Base-by-base conservation (phyloP, 2,797 vertebrate genomes). In the Paratrypauchen microcephalus region DNA sequence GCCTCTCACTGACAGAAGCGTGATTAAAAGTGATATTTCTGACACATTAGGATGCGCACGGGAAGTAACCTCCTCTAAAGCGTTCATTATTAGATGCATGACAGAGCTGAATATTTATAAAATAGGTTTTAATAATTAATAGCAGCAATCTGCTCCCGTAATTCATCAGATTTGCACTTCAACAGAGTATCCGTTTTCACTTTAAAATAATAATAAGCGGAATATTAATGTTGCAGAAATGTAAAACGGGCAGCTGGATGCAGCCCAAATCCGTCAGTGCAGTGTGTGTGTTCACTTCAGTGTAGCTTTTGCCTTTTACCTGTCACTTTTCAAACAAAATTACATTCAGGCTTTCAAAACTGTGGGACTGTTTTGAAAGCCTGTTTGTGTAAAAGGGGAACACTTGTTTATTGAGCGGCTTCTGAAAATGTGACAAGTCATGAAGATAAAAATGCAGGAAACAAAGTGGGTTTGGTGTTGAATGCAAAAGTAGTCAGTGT, bases 81-180 rank as follows among this genome's bases (percentile, higher is more conserved):
- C 92, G 91, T 93, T 94, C 92, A 93, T 94, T 94, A 94, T 94
- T 92, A 94, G 93, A 94, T 94, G 94, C 94, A 94, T 94, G 93
- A 93, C 94, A 93, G 95, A 97, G 95, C 97, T 99, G 97, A 98
- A 99, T 99, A 99, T 99, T 98, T 99, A 99, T 99, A 97, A 97
- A 94, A 98, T 98, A 96, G 93, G 93, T 95, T 96, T 99, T 97
- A 98, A 98, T 99, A 97, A 98, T 99, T 99, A 96, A 99, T 98
- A 94, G 94, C 96, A 93, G 96, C 97, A 98, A 99, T 99, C 97
- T 98, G 97, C 96, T 96, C 95, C 94, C 84, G 93, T 94, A 94
- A 94, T 94, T 94, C 93, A 93, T 94, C 93, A 94, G 92, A 94
- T 94, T 94, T 94, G 93, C 94, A 94, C 94, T 94, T 94, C 92